These are phyloP conservation scores for Apeira syringaria DNA, from an alignment of 2,888 invertebrate genomes.

Conservation along the genomic window DNA sequence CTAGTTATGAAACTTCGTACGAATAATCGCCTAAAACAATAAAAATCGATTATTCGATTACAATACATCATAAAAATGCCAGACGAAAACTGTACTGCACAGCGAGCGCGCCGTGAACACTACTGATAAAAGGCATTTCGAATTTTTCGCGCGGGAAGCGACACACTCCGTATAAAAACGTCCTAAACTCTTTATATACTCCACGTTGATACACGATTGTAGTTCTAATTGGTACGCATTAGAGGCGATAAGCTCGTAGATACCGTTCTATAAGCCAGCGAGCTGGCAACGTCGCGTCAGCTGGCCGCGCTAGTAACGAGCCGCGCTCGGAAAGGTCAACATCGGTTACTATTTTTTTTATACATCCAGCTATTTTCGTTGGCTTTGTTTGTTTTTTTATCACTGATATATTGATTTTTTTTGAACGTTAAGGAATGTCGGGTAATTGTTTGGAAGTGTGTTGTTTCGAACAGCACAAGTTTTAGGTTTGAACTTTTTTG, in stretches of 20 bases:
- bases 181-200: conserved; percentile 76
- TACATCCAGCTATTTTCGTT: conserved; percentile 66
- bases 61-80: conserved; percentile 25
- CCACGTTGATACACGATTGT: conserved; percentile 50
- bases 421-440: conserved; percentile 12
- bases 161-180: conserved; percentile 59
- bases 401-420: conserved; percentile 51
- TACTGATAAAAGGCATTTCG: conserved; percentile 81
- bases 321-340: conserved; percentile 80
- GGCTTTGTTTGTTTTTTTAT: conserved; percentile 60
- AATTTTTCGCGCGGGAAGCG: conserved; percentile 83
- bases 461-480: conserved; percentile 4
- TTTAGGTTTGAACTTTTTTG: too few species aligned
- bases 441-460: conserved; percentile 11
- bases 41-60: conserved; percentile 7
- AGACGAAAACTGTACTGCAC: conserved; percentile 45
- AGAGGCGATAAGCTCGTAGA: conserved; percentile 75
- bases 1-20: conserved; percentile 3
- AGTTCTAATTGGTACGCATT: conserved; percentile 41
- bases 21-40: conserved; percentile 15
- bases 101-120: conserved; percentile 48
- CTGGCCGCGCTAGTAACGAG: conserved; percentile 77
- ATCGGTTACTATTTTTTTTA: conserved; percentile 77
- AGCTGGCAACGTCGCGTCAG: conserved; percentile 81
- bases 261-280: conserved; percentile 52